phyloP scores from a whole-genome alignment of 2,888 invertebrate genomes.

The Agrilus biguttatus region DNA sequence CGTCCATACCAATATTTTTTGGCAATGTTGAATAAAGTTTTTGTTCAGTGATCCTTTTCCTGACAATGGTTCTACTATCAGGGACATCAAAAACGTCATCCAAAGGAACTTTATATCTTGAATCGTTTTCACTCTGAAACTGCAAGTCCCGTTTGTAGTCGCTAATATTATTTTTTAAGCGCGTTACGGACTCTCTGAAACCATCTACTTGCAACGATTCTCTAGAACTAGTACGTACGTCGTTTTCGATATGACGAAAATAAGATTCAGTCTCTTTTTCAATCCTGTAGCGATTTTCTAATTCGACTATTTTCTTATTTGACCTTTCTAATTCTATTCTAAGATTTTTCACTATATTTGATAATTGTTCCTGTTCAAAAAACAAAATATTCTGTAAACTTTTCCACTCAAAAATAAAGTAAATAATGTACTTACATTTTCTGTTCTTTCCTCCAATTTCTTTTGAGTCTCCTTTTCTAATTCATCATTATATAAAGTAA shows the following conservation, averaged over 20 bases:
- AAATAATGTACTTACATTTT: slow-evolving; percentile 31
- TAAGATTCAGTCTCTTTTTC: no score
- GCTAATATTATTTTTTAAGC: no score
- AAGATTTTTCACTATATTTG: slow-evolving; percentile 1
- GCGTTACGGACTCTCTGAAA: no score
- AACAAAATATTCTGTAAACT: not conserved
- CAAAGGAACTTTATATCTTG: no score
- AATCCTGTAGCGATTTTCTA: no score
- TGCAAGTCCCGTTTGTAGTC: no score
- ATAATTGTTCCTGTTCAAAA: slow-evolving; percentile 4
- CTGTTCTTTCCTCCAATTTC: slow-evolving; percentile 37
- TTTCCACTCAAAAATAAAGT: not conserved
- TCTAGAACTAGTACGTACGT: no score
- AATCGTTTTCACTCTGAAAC: no score
- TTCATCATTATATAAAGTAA: slow-evolving; percentile 48
- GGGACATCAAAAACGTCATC: no score
- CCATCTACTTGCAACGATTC: no score
- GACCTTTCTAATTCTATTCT: slow-evolving; percentile 5
- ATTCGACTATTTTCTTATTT: not conserved
- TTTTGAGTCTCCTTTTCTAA: slow-evolving; percentile 42
- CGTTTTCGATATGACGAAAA: no score
- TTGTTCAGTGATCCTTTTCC: slow-evolving; percentile 5
- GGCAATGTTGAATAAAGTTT: slow-evolving; percentile 8
- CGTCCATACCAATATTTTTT: slow-evolving; percentile 3
- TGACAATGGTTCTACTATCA: not conserved